phyloP scores from a whole-genome alignment of 2,113 vertebrate genomes.

The Phocoena phocoena region DNA sequence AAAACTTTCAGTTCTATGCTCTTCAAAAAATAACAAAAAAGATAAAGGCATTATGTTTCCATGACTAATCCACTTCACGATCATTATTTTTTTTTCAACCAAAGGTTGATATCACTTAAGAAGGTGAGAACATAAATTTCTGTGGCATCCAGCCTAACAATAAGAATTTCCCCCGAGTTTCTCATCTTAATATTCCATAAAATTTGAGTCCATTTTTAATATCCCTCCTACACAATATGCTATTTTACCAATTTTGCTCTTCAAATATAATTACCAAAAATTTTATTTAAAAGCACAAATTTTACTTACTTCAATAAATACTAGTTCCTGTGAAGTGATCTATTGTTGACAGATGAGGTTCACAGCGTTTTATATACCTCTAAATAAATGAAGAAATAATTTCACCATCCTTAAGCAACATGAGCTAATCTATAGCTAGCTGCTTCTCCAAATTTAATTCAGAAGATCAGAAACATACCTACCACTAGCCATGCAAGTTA shows the following conservation, averaged over 20 bases:
- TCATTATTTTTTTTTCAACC: neutral
- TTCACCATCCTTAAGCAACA: neutral
- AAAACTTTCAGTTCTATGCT: neutral
- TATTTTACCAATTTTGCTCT: neutral
- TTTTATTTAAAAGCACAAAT: neutral
- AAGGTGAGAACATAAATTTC: neutral
- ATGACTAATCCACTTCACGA: neutral
- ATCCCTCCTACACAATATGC: neutral
- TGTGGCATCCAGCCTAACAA: neutral
- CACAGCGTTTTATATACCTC: neutral
- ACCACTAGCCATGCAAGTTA: neutral
- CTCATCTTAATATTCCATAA: neutral
- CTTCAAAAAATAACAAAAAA: neutral
- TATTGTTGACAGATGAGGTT: neutral
- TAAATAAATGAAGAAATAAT: neutral
- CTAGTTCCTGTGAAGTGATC: neutral
- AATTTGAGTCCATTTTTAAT: neutral
- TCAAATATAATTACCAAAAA: neutral
- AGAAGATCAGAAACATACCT: conserved; percentile 48
- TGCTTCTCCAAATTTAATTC: conserved; percentile 39
- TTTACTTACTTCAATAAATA: neutral
- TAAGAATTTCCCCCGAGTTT: neutral
- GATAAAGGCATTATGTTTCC: neutral
- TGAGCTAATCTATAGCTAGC: neutral
- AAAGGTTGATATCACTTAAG: neutral